Evolutionary conservation across 2,113 vertebrate species (phyloP).

Genomic region (Trochalopteron elliotii): DNA sequence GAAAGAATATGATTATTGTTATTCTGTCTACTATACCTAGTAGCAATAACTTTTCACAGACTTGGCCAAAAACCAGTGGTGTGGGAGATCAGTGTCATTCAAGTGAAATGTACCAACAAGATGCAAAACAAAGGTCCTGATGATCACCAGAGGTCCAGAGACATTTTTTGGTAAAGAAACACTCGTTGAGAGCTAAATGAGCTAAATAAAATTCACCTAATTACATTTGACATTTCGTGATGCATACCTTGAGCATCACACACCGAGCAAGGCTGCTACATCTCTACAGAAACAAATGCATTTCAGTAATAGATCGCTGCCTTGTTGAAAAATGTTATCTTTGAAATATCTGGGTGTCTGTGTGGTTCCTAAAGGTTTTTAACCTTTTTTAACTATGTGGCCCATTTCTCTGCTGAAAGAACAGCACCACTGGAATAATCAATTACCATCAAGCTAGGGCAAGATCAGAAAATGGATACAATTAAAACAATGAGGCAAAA

Average conservation of each 20-base stretch:
- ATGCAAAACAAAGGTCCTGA: background rate
- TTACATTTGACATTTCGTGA: background rate
- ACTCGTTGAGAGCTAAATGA: background rate
- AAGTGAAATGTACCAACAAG: background rate
- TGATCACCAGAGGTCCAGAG: background rate
- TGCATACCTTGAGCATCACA: background rate
- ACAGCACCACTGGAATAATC: background rate
- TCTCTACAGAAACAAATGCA: background rate
- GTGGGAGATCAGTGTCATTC: background rate
- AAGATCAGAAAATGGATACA: background rate
- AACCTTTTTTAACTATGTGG: background rate
- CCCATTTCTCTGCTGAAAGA: background rate
- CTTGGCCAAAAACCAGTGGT: background rate
- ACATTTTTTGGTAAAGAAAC: background rate
- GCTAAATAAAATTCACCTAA: background rate
- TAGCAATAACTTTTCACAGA: background rate
- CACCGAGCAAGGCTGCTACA: background rate
- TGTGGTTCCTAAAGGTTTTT: fast-evolving
- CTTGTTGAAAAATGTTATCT: background rate
- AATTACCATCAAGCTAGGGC: background rate
- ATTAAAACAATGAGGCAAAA: background rate
- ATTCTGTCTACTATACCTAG: background rate
- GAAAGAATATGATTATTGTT: background rate
- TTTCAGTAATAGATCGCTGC: background rate
- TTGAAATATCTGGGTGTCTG: background rate